Conservation (phyloP, 2,888 invertebrate genomes). For the Trachelus troglodyta region DNA sequence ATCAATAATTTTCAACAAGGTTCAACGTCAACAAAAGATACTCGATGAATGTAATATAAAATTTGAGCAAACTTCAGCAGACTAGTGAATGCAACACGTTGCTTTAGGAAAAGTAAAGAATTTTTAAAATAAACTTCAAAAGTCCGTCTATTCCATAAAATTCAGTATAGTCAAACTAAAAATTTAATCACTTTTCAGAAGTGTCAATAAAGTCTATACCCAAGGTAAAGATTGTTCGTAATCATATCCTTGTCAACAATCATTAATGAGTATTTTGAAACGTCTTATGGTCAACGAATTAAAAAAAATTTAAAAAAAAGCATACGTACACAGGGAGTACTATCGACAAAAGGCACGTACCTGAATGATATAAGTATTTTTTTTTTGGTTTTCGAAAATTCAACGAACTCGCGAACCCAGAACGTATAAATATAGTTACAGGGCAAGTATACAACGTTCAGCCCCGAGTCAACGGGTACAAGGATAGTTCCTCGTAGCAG, state of each 20-base stretch:
- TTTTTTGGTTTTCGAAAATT: not conserved
- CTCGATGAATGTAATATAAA: not conserved
- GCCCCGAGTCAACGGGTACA: not conserved
- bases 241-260: not conserved
- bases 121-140: not conserved
- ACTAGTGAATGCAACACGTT: not conserved
- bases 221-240: no score
- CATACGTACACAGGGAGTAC: not conserved
- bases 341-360: slow-evolving; percentile 19
- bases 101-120: not conserved
- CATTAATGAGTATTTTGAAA: not conserved
- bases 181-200: not conserved
- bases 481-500: slow-evolving; percentile 1
- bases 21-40: not conserved
- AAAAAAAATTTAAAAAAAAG: not conserved
- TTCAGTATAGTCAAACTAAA: not conserved
- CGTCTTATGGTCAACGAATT: not conserved
- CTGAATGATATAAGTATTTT: slow-evolving; percentile 18
- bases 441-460: not conserved
- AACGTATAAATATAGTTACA: not conserved
- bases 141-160: not conserved
- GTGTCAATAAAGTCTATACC: not conserved
- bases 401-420: slow-evolving; percentile 2
- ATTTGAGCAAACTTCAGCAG: not conserved
- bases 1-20: not conserved